phyloP scores from a whole-genome alignment of 2,797 vertebrate species.

The Linurgus olivaceus region DNA sequence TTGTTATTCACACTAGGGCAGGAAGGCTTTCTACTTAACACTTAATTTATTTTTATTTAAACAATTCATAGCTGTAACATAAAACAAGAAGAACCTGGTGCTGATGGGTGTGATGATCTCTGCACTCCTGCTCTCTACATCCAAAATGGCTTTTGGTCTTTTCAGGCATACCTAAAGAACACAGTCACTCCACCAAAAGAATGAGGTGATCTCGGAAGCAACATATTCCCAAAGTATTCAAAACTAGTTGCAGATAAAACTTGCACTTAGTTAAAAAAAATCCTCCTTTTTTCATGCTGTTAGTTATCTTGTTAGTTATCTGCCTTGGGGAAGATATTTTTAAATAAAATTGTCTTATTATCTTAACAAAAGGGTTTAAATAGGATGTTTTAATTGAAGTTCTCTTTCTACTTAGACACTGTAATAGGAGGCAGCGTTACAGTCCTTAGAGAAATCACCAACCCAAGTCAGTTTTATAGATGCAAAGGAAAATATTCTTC shows the following conservation, averaged over 20 bases:
- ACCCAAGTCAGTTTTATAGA: background rate
- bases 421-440: background rate
- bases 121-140: background rate
- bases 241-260: background rate
- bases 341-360: background rate
- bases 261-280: background rate
- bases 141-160: background rate
- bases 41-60: constrained; percentile 59
- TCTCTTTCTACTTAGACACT: background rate
- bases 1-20: constrained; percentile 38
- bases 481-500: background rate
- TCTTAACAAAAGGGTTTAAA: background rate
- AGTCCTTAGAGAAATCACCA: background rate
- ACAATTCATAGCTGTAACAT: constrained; percentile 9
- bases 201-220: background rate
- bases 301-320: no score
- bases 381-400: background rate
- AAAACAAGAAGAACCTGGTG: constrained; percentile 5
- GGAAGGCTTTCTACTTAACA: constrained; percentile 43
- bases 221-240: background rate
- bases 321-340: background rate
- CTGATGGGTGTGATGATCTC: background rate
- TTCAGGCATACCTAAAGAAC: background rate
- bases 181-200: background rate
- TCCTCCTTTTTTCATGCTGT: background rate